Evolutionary conservation across 37 sponge, comb jelly and placozoan species (phyloP), one percentile per base, ranked within the genome.

Genomic region (Oscarella lobularis): DNA sequence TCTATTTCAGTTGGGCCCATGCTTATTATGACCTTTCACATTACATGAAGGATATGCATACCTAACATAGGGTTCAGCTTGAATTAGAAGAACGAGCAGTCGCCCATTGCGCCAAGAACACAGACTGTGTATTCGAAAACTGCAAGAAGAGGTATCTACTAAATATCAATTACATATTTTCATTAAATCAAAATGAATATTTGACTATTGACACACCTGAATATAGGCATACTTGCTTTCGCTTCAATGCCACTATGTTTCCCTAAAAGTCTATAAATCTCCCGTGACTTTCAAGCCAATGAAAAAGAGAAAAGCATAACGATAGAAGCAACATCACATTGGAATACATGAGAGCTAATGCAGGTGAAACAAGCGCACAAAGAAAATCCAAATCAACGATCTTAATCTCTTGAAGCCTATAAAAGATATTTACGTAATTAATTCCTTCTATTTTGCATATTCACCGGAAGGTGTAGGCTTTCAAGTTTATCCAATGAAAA

Each of bases 91-190:
- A 94, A 73, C 6, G 79, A 77, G 31, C 95, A 90, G 71, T 94
- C 91, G 29, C 95, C 95, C n/a, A 94, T 83, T 60, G 95, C 86
- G 80, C 78, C 84, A 75, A 94, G 75, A 32, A 94, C 84, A 78
- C 90, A 94, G 40, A 40, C 76, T 31, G 31, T 29, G 2, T 73
- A 82, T 0, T 75, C 84, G 66, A 90, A 85, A 37, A 74, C 67
- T 35, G 77, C 83, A 86, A 94, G 84, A 66, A 85, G 72, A 31
- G 14, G 87, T 85, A 33, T 94, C 95, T 91, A 37, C 5, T 41
- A 3, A 75, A 48, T 36, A 36, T 20, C 29, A 54, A 75, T 5
- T 27, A 32, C 14, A 39, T 27, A 33, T 27, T 27, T 27, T 20
- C 9, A 48, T 9, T 48, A 48, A 20, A 27, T 48, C 9, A n/a